Conservation (phyloP, 2,888 invertebrate species). For the Polymixis lichenea region DNA sequence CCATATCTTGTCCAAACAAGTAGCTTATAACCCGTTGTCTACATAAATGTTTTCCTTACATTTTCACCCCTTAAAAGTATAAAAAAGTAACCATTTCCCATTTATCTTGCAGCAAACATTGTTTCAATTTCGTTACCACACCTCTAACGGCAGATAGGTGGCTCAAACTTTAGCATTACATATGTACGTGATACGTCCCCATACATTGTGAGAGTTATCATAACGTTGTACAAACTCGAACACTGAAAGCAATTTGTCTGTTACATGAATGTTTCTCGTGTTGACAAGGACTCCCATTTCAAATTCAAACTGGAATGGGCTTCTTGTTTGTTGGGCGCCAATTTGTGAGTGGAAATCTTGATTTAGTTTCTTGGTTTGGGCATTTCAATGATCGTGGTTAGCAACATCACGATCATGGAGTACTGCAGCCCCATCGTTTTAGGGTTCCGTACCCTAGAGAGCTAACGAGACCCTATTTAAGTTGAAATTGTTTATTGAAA, state of each 20-base stretch:
- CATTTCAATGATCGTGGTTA: neutral
- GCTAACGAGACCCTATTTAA: neutral
- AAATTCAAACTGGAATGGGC: constrained; percentile 71
- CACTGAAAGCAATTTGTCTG: constrained; percentile 77
- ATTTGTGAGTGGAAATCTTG: constrained; percentile 49
- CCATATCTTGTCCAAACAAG: constrained; percentile 30
- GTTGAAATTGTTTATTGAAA: no score
- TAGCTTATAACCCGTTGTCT: constrained; percentile 19
- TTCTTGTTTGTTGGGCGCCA: constrained; percentile 56
- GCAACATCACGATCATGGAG: no score
- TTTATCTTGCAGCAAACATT: constrained; percentile 51
- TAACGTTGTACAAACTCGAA: constrained; percentile 70
- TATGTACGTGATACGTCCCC: constrained; percentile 58
- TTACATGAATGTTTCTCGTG: constrained; percentile 73
- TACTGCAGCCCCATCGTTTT: no score
- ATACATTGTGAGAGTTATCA: constrained; percentile 64
- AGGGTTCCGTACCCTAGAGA: neutral
- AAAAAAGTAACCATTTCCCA: constrained; percentile 41
- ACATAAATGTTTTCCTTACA: constrained; percentile 46
- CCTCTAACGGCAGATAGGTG: constrained; percentile 49
- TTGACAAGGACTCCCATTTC: constrained; percentile 77
- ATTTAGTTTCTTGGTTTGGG: neutral
- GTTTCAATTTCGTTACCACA: constrained; percentile 56
- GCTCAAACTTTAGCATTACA: constrained; percentile 63
- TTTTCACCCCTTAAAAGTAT: constrained; percentile 22